Percentiles rank a stretch among this genome's conserved stretches.
Conservation (phyloP, 1,140 invertebrate genomes). For the Delia radicum region DNA sequence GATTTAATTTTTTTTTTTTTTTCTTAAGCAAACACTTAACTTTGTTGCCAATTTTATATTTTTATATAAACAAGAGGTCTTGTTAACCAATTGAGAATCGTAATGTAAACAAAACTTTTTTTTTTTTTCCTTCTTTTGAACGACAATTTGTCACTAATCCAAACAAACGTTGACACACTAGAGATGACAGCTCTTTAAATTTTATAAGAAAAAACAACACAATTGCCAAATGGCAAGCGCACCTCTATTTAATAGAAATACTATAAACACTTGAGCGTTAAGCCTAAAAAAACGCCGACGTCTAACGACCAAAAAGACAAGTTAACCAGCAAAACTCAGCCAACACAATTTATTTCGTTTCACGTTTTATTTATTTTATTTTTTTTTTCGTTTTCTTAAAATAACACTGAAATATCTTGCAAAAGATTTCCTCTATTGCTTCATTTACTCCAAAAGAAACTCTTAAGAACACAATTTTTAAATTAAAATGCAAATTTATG, state of each 20-base stretch:
- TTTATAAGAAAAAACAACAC: background rate
- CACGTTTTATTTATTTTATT: no score
- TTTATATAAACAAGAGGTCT: no score
- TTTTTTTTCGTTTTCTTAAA: background rate
- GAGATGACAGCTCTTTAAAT: background rate
- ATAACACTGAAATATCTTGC: background rate
- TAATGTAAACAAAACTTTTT: background rate
- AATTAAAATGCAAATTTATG: background rate
- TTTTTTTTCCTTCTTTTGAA: background rate
- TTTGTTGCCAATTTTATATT: no score
- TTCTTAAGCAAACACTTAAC: background rate
- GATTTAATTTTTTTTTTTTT: background rate
- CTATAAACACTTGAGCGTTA: background rate
- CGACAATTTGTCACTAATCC: background rate
- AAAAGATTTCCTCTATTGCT: constrained; percentile 16
- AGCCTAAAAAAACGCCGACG: background rate
- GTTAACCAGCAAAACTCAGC: no score
- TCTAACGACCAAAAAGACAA: background rate
- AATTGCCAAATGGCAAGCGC: constrained; percentile 16
- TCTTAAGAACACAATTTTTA: background rate
- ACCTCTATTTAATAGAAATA: background rate
- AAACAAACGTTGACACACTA: background rate
- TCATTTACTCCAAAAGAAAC: background rate
- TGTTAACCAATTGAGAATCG: no score
- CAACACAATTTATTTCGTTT: background rate